Conservation (phyloP, 2,113 vertebrate genomes). For the Microcebus griseorufus region DNA sequence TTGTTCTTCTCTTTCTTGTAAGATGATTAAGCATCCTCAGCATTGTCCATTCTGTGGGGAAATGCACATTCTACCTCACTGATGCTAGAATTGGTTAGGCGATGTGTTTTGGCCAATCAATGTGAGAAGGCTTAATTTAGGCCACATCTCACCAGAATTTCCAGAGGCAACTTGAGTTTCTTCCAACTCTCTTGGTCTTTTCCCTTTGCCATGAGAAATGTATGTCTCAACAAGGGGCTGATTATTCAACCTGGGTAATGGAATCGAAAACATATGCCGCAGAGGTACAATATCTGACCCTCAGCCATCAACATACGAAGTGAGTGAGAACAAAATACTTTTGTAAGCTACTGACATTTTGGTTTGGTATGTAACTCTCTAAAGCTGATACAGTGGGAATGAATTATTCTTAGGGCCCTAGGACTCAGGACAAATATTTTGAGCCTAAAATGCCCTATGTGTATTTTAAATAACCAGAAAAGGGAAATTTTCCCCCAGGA, state of each 20-base stretch:
- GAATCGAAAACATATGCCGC: not conserved
- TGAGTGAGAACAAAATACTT: not conserved
- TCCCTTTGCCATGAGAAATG: not conserved
- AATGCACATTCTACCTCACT: fast-evolving
- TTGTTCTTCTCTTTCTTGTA: not conserved
- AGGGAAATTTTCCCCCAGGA: not conserved
- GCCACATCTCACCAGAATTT: not conserved
- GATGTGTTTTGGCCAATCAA: not conserved
- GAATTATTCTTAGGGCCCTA: not conserved
- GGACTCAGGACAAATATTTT: not conserved
- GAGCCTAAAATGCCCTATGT: not conserved
- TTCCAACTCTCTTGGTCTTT: not conserved
- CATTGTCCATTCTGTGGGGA: not conserved
- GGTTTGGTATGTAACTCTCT: not conserved
- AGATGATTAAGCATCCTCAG: no score
- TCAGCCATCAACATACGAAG: not conserved
- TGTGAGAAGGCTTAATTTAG: not conserved
- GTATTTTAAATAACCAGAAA: slow-evolving; percentile 43
- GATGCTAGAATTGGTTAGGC: not conserved
- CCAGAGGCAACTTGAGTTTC: not conserved
- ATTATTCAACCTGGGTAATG: not conserved
- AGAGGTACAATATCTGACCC: not conserved
- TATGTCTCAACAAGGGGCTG: not conserved
- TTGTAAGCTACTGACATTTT: not conserved
- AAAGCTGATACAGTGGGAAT: not conserved